A percentile compares a stretch with the other conserved stretches of the same genome.
These are phyloP conservation scores for Trialeurodes vaporariorum DNA, from an alignment of 1,140 invertebrate species.

Conservation along the genomic window DNA sequence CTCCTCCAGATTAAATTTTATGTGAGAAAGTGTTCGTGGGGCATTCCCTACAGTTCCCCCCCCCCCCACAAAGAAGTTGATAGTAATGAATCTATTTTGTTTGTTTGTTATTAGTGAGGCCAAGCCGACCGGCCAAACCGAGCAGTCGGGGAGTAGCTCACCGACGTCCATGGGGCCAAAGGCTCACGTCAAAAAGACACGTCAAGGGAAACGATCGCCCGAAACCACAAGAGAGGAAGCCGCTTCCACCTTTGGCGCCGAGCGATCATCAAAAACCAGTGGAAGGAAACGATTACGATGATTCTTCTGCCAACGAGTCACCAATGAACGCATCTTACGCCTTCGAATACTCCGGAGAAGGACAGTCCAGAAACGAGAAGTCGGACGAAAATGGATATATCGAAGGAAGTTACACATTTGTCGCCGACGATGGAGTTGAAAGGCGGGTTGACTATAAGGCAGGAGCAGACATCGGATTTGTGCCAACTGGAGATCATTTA, in stretches of 20 bases:
- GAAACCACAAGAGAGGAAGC: background rate
- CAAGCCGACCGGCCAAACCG: no score
- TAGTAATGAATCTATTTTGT: no score
- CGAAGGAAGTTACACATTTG: conserved; percentile 56
- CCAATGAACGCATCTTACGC: background rate
- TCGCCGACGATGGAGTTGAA: conserved; percentile 63
- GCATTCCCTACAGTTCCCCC: no score
- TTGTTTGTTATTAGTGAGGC: no score
- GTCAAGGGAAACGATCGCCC: background rate
- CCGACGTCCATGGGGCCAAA: background rate
- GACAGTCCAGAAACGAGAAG: conserved; percentile 36
- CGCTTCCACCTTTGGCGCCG: background rate
- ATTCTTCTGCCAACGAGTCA: background rate
- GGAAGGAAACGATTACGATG: no score
- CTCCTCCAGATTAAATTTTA: no score
- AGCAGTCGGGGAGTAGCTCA: background rate
- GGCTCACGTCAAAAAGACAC: background rate
- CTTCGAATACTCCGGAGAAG: background rate
- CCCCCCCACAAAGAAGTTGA: no score
- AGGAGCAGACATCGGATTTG: conserved; percentile 63
- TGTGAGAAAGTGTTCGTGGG: no score
- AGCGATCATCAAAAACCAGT: background rate
- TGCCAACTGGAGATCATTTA: conserved; percentile 47
- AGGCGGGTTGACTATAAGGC: conserved; percentile 64
- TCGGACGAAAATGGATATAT: conserved; percentile 38